Percentiles rank a stretch among this genome's conserved stretches.
Conservation (phyloP, 53 echinoderm and acorn worm species). For the Mesocentrotus franciscanus region DNA sequence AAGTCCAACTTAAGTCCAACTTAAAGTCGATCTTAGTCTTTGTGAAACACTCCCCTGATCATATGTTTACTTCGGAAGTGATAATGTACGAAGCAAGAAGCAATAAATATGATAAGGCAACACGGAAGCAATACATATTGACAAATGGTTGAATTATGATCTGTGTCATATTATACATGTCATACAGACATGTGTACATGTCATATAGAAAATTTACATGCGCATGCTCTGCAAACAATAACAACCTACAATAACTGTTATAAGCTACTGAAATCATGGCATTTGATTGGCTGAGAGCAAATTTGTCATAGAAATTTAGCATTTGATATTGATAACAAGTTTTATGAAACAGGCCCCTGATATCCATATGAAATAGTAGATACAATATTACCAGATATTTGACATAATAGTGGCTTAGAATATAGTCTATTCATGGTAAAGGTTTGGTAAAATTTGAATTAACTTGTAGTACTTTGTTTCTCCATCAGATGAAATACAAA, state of each 20-base stretch:
- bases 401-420: background rate
- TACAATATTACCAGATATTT: background rate
- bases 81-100: background rate
- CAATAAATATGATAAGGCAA: slow-evolving; percentile 22
- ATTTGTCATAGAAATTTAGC: too few species aligned
- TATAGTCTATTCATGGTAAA: background rate
- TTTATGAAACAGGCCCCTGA: background rate
- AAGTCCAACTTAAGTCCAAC: too few species aligned
- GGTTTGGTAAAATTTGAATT: background rate
- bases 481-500: background rate
- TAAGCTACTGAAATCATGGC: too few species aligned
- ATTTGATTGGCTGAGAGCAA: too few species aligned
- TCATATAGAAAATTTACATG: background rate
- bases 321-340: too few species aligned
- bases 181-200: background rate
- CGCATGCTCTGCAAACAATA: background rate
- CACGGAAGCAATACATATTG: background rate
- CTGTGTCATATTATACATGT: too few species aligned
- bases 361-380: background rate
- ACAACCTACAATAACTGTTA: too few species aligned
- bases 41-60: too few species aligned
- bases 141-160: background rate
- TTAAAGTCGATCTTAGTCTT: too few species aligned
- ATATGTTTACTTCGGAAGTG: background rate
- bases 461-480: slow-evolving; percentile 4